These are phyloP conservation scores for Caenorhabditis brenneri DNA, from an alignment of 1,140 invertebrate species.

Conservation along the genomic window DNA sequence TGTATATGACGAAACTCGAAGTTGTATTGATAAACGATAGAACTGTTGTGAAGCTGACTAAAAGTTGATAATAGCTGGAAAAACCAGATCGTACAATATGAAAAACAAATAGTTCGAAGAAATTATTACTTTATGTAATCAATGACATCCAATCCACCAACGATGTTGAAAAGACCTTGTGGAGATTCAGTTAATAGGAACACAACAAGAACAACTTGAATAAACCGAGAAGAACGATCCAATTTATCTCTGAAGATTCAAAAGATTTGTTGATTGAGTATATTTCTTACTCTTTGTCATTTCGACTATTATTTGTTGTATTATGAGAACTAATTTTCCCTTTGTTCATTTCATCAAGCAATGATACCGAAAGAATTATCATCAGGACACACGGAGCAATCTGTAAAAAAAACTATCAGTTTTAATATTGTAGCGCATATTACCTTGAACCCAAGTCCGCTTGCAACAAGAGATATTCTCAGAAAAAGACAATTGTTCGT, in stretches of 20 bases:
- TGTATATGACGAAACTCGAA: no score
- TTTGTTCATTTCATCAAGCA: neutral
- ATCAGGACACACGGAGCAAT: neutral
- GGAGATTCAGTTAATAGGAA: constrained; percentile 1
- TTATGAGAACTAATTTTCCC: no score
- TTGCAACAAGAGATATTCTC: neutral
- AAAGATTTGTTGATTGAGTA: no score
- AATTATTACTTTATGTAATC: constrained; percentile 20
- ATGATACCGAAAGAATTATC: neutral
- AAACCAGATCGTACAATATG: no score
- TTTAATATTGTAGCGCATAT: neutral
- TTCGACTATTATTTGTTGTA: neutral
- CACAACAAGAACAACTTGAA: neutral
- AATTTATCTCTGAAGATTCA: neutral
- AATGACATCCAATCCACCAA: neutral
- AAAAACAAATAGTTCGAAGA: no score
- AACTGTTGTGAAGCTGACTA: no score
- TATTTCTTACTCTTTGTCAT: neutral
- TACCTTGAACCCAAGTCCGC: neutral
- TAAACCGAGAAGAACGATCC: neutral
- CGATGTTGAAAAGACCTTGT: neutral
- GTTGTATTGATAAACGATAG: no score
- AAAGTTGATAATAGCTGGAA: no score
- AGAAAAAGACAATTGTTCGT: neutral
- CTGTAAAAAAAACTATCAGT: neutral